These are phyloP conservation scores for Dunckerocampus dactyliophorus DNA, from an alignment of 2,113 vertebrate species.

Conservation along the genomic window DNA sequence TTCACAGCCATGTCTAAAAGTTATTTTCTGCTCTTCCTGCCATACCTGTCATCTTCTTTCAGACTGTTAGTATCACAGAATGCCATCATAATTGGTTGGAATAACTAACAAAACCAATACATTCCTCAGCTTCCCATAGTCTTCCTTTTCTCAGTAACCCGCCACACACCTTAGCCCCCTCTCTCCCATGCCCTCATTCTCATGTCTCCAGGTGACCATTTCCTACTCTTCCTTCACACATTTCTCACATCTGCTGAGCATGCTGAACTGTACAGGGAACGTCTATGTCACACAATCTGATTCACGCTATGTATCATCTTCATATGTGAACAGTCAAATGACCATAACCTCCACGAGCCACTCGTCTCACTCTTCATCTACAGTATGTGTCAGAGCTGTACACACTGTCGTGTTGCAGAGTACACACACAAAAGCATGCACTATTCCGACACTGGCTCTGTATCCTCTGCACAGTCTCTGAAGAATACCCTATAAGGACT, in stretches of 20 bases:
- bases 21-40: too few species aligned
- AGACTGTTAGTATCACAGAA: background rate
- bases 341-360: background rate
- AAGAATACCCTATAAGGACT: slow-evolving; percentile 58
- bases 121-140: background rate
- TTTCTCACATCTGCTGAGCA: slow-evolving; percentile 39
- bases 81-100: background rate
- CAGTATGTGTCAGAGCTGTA: background rate
- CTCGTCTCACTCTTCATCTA: background rate
- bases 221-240: slow-evolving; percentile 19
- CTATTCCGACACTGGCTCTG: background rate
- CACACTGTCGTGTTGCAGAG: background rate
- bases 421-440: slow-evolving; percentile 12
- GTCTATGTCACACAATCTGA: slow-evolving; percentile 2
- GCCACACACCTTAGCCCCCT: background rate
- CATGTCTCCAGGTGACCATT: slow-evolving; percentile 33
- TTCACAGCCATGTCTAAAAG: too few species aligned
- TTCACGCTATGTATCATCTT: slow-evolving; percentile 22
- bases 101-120: background rate
- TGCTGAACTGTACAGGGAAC: slow-evolving; percentile 20
- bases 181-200: slow-evolving; percentile 39
- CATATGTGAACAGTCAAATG: slow-evolving; percentile 3
- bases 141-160: background rate
- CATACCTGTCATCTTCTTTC: too few species aligned
- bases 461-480: slow-evolving; percentile 11